Conservation (phyloP, 92 coral and sea anemone species). For the Meandrina meandrites region DNA sequence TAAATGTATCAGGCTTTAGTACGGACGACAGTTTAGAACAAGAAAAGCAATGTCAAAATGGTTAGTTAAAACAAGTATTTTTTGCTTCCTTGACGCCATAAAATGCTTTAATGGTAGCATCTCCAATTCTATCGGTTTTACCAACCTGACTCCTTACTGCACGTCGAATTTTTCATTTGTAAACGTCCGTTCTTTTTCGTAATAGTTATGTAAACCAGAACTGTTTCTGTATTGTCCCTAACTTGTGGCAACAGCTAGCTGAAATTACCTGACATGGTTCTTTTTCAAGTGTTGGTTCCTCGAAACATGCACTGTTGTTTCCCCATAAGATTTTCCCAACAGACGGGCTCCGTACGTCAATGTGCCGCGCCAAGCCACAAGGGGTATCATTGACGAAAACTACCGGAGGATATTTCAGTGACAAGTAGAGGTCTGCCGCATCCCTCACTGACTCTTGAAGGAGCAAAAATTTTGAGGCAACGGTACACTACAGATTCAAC, state of each 20-base stretch:
- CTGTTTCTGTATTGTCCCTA: neutral
- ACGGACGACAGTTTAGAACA: no score
- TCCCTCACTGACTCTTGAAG: neutral
- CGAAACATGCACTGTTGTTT: constrained; percentile 61
- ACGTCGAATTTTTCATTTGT: no score
- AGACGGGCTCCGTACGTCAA: constrained; percentile 37
- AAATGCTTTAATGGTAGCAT: no score
- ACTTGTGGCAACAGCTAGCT: neutral
- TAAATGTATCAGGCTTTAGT: no score
- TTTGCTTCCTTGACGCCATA: no score
- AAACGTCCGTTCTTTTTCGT: no score
- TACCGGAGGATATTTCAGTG: constrained; percentile 59
- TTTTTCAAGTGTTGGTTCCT: constrained; percentile 33
- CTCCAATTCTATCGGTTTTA: no score
- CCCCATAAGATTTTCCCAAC: constrained; percentile 49
- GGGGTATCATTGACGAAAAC: constrained; percentile 57
- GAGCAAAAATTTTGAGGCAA: no score
- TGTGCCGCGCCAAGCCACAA: constrained; percentile 67
- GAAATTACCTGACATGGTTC: constrained; percentile 43
- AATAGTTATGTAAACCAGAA: neutral
- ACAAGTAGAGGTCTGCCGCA: neutral
- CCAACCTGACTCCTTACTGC: no score
- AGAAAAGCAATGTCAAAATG: no score
- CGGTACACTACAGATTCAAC: no score
- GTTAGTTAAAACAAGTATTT: no score